phyloP scores from a whole-genome alignment of 2,888 invertebrate genomes.

The Oxyscelio sp. region DNA sequence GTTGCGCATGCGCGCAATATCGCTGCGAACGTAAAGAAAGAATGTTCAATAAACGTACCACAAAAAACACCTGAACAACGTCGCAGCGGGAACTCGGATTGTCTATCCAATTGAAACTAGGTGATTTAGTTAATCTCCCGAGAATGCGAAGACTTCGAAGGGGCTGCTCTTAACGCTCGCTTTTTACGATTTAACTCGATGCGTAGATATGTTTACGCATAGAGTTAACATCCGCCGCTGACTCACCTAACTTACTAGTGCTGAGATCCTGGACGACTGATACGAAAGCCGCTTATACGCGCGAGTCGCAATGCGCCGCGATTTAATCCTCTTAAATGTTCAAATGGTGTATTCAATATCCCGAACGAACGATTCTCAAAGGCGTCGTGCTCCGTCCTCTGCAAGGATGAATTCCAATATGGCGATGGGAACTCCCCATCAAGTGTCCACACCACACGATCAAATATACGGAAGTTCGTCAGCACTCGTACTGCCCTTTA shows the following conservation, averaged over 20 bases:
- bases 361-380: constrained; percentile 48
- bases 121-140: constrained; percentile 7
- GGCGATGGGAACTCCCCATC: no score
- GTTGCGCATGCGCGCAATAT: constrained; percentile 38
- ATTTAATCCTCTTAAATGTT: constrained; percentile 24
- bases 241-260: constrained; percentile 65
- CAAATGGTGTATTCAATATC: constrained; percentile 12
- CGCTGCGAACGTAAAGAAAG: constrained; percentile 60
- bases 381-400: constrained; percentile 24
- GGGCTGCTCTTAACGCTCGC: no score
- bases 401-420: constrained; percentile 39
- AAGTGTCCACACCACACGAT: no score
- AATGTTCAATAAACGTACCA: constrained; percentile 61
- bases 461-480: no score
- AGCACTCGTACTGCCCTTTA: no score
- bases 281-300: constrained; percentile 54
- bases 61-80: constrained; percentile 33
- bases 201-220: constrained; percentile 47
- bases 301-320: constrained; percentile 45
- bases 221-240: constrained; percentile 51
- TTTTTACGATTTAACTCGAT: no score
- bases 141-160: background rate
- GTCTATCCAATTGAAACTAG: constrained; percentile 17
- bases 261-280: constrained; percentile 51
- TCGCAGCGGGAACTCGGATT: no score